A percentile compares a stretch with the other conserved stretches of the same genome.
phyloP scores from a whole-genome alignment of 2,113 vertebrate species.

The Atlantisia rogersi region DNA sequence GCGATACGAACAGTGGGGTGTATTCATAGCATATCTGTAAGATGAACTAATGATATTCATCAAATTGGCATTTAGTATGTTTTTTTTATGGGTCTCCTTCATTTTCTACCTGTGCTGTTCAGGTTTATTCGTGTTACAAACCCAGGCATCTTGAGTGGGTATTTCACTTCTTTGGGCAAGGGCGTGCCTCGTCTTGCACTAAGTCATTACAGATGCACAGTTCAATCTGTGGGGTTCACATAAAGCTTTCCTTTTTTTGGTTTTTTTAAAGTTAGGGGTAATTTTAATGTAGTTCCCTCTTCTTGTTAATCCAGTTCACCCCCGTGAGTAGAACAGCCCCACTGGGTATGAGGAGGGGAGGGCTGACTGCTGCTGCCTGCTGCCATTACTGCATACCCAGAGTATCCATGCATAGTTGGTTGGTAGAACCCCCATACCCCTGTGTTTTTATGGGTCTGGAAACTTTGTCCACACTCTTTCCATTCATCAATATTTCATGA shows the following conservation, averaged over 20 bases:
- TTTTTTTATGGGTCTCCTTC: background rate
- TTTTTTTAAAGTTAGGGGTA: background rate
- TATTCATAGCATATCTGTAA: background rate
- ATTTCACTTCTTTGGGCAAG: background rate
- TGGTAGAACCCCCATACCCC: background rate
- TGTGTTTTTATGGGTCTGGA: background rate
- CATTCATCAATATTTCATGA: background rate
- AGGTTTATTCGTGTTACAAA: background rate
- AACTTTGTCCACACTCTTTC: background rate
- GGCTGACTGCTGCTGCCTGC: background rate
- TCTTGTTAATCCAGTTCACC: background rate
- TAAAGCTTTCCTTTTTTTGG: background rate
- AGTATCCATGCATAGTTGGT: background rate
- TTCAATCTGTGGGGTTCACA: background rate
- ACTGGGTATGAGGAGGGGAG: rapidly evolving
- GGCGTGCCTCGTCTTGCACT: background rate
- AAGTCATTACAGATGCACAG: background rate
- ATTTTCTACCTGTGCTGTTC: background rate
- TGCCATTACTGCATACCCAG: background rate
- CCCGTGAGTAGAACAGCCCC: background rate
- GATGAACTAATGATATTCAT: background rate
- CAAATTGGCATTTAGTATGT: background rate
- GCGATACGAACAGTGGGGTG: background rate
- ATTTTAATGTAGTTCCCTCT: background rate
- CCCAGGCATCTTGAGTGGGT: background rate